Conservation (phyloP, 2,797 vertebrate genomes). For the Lepidocolaptes lacrymiger region DNA sequence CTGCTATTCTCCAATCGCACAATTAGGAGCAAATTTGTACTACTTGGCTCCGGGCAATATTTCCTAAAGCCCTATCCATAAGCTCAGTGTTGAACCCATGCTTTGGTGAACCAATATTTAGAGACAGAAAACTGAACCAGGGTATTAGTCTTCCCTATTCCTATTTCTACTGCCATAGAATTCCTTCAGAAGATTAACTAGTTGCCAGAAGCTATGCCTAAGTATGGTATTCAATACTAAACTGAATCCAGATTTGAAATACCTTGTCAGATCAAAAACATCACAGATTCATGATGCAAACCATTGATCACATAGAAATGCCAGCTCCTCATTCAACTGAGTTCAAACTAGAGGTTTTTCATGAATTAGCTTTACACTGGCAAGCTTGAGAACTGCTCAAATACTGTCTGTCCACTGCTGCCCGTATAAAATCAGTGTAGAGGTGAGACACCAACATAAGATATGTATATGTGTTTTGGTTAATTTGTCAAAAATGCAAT, state of each 20-base stretch:
- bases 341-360: not conserved
- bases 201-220: not conserved
- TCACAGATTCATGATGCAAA: not conserved
- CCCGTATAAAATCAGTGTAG: not conserved
- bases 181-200: not conserved
- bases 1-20: not conserved
- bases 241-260: not conserved
- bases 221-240: not conserved
- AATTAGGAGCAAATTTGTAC: not conserved
- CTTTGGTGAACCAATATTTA: not conserved
- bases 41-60: not conserved
- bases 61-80: not conserved
- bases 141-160: not conserved
- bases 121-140: not conserved
- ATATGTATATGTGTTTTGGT: not conserved
- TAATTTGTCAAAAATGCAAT: not conserved
- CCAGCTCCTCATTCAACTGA: not conserved
- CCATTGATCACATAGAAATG: not conserved
- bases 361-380: not conserved
- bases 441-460: not conserved
- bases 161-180: not conserved
- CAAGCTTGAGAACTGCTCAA: not conserved
- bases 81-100: not conserved
- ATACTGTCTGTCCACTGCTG: not conserved
- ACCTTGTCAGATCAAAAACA: not conserved